Evolutionary conservation across 2,888 invertebrate genomes (phyloP).

Genomic region (Hemithea aestivaria): DNA sequence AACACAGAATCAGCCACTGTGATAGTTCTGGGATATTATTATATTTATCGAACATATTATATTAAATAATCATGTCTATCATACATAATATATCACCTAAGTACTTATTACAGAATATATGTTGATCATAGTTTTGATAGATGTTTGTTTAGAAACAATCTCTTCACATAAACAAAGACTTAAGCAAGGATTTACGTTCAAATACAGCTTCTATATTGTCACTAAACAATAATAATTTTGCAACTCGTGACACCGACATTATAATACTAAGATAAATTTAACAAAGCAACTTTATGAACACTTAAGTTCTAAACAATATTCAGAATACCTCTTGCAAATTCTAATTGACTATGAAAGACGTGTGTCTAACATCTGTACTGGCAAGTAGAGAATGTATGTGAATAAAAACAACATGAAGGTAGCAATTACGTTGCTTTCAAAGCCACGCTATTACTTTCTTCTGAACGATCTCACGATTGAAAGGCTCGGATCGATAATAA

Average conservation of each 20-base stretch:
- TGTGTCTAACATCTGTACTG: conserved; percentile 13
- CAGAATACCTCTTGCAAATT: conserved; percentile 12
- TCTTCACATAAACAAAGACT: too few relatives aligned
- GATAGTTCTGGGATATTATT: neutral
- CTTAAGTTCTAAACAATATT: conserved; percentile 11
- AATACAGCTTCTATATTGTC: conserved; percentile 9
- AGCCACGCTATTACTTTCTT: conserved; percentile 40
- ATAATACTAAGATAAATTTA: conserved; percentile 7
- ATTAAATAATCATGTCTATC: too few relatives aligned
- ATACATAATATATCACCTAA: too few relatives aligned
- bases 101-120: too few relatives aligned
- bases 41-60: too few relatives aligned
- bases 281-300: conserved; percentile 6
- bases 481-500: conserved; percentile 24
- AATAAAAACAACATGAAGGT: conserved; percentile 32
- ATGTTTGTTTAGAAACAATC: conserved; percentile 1
- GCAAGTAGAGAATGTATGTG: conserved; percentile 16
- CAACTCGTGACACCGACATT: conserved; percentile 15
- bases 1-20: neutral
- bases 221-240: conserved; percentile 2
- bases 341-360: conserved; percentile 6
- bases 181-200: too few relatives aligned
- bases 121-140: neutral
- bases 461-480: conserved; percentile 34
- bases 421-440: conserved; percentile 54